Percentiles rank a stretch among this genome's conserved stretches.
Evolutionary conservation across 2,113 vertebrate species (phyloP).

Genomic region (Syrrhaptes paradoxus): DNA sequence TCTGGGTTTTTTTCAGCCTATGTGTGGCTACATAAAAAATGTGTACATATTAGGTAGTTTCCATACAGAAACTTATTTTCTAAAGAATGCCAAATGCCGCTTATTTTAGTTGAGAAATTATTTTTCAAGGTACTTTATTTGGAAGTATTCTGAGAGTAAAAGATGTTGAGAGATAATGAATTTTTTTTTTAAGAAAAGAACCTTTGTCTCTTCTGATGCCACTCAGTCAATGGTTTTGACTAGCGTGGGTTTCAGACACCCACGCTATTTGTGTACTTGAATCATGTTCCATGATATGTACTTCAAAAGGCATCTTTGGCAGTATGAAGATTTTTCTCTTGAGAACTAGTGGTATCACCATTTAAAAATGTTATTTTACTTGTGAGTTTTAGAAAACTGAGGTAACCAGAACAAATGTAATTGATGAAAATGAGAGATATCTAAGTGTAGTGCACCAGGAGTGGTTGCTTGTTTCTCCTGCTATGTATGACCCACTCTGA

Average conservation of each 20-base stretch:
- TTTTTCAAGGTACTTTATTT: not conserved
- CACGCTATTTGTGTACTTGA: rapidly evolving
- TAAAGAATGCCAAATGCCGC: not conserved
- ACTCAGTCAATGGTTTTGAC: not conserved
- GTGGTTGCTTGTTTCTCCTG: not conserved
- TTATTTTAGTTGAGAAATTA: not conserved
- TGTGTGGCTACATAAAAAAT: not conserved
- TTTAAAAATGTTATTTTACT: not conserved
- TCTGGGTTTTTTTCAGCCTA: rapidly evolving
- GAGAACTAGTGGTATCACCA: not conserved
- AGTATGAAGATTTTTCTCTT: not conserved
- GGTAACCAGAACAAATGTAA: not conserved
- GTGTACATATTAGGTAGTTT: not conserved
- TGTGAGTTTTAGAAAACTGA: not conserved
- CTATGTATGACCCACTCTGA: not conserved
- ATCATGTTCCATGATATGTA: not conserved
- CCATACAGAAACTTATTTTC: not conserved
- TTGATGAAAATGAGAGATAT: not conserved
- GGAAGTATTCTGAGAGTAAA: not conserved
- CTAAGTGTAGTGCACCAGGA: not conserved
- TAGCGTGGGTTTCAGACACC: not conserved
- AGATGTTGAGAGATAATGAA: not conserved
- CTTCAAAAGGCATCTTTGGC: not conserved
- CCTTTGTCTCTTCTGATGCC: not conserved
- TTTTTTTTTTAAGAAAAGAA: not conserved